These are phyloP conservation scores for Beroe forskalii DNA, from an alignment of 37 sponge, comb jelly and placozoan genomes.

Conservation along the genomic window DNA sequence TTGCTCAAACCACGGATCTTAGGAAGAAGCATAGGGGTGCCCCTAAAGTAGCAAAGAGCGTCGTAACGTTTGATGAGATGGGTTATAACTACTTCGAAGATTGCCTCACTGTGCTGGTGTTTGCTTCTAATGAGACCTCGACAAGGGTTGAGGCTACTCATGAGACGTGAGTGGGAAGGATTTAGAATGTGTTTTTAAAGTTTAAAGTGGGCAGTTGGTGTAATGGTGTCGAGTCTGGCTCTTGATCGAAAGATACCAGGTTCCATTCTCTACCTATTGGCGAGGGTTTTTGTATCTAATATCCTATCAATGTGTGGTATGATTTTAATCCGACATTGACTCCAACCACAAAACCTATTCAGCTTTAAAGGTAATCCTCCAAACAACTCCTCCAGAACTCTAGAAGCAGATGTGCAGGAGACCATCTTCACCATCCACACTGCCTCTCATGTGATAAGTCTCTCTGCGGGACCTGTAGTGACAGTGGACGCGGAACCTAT, in stretches of 20 bases:
- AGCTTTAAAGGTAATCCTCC: too few relatives aligned
- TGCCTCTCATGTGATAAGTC: background rate
- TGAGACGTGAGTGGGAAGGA: slow-evolving; percentile 11
- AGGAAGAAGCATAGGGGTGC: background rate
- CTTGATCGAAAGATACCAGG: too few relatives aligned
- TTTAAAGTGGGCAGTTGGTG: too few relatives aligned
- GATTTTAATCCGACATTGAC: too few relatives aligned
- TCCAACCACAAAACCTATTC: too few relatives aligned
- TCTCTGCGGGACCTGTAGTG: background rate
- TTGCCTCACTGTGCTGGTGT: slow-evolving; percentile 51
- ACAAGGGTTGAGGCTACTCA: slow-evolving; percentile 1
- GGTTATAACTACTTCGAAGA: slow-evolving; percentile 10
- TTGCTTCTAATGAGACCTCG: background rate
- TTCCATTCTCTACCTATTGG: too few relatives aligned
- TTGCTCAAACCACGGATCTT: background rate
- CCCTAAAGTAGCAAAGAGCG: background rate
- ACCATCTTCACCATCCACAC: slow-evolving; percentile 4
- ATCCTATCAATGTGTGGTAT: too few relatives aligned
- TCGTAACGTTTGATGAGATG: slow-evolving; percentile 36
- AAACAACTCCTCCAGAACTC: too few relatives aligned
- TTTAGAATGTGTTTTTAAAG: too few relatives aligned
- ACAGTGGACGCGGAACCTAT: background rate
- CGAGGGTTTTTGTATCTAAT: too few relatives aligned
- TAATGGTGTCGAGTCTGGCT: too few relatives aligned
- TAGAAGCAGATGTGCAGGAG: too few relatives aligned